Percentiles rank a stretch among this genome's conserved stretches.
phyloP scores from a whole-genome alignment of 1,140 invertebrate genomes.

The Zaprionus vittiger region DNA sequence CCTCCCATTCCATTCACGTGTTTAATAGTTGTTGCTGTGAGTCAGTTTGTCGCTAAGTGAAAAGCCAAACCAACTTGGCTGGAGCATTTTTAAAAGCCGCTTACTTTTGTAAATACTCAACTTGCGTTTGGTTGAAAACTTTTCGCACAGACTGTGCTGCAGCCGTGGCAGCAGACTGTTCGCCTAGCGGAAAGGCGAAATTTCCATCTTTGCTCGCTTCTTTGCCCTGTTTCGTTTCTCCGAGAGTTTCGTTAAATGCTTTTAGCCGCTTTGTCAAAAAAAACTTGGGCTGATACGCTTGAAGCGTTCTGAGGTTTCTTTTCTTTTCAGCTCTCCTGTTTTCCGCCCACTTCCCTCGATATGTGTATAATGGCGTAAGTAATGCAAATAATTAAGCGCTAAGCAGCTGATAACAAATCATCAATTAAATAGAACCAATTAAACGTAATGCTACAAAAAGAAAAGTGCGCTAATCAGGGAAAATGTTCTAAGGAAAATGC shows the following conservation, averaged over 20 bases:
- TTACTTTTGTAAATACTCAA: slow-evolving; percentile 69
- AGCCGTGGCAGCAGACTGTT: not conserved
- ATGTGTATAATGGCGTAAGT: slow-evolving; percentile 35
- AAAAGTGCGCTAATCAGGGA: slow-evolving; percentile 53
- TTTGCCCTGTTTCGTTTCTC: slow-evolving; percentile 22
- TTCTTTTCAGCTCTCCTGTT: slow-evolving; percentile 5
- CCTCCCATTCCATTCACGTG: not conserved
- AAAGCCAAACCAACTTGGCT: slow-evolving; percentile 71
- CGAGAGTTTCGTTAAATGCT: slow-evolving; percentile 62
- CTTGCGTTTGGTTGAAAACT: slow-evolving; percentile 62
- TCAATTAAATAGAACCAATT: slow-evolving; percentile 72
- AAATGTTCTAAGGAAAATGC: slow-evolving; percentile 20
- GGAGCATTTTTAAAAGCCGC: slow-evolving; percentile 77
- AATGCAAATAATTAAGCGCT: slow-evolving; percentile 71
- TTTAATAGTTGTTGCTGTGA: slow-evolving; percentile 21
- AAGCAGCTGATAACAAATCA: slow-evolving; percentile 79
- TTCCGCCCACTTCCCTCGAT: not conserved
- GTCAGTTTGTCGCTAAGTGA: slow-evolving; percentile 66
- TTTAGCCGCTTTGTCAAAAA: slow-evolving; percentile 65
- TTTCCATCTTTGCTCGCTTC: slow-evolving; percentile 24
- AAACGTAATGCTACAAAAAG: slow-evolving; percentile 58
- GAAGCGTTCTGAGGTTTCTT: slow-evolving; percentile 28
- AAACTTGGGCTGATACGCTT: slow-evolving; percentile 55
- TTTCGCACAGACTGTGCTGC: slow-evolving; percentile 41
- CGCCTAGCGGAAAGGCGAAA: slow-evolving; percentile 37